phyloP scores from a whole-genome alignment of 2,797 vertebrate species.

The Octomys mimax region DNA sequence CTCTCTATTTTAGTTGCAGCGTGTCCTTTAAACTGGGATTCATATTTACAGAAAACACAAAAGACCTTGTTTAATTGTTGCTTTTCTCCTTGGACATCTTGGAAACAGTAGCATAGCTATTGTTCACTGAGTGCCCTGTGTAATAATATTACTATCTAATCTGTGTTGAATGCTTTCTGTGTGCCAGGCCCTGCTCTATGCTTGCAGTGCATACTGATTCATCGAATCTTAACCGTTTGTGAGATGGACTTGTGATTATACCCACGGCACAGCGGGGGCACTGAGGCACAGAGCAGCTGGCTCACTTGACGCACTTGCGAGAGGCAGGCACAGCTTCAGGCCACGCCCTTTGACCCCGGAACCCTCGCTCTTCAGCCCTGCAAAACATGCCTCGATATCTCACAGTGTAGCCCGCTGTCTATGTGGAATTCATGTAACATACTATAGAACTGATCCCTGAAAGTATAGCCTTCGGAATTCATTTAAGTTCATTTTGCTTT shows the following conservation, averaged over 20 bases:
- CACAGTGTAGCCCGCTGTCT: accelerated
- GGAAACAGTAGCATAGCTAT: neutral
- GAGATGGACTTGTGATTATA: neutral
- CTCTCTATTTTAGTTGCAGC: neutral
- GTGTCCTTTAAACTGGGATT: neutral
- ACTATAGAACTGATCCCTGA: no score
- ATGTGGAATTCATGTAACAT: no score
- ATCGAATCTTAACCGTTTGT: neutral
- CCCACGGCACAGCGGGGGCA: neutral
- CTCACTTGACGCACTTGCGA: neutral
- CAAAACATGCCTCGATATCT: neutral
- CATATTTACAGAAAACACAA: neutral
- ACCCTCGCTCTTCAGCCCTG: neutral
- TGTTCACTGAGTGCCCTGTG: neutral
- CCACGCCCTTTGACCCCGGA: no score
- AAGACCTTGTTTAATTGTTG: neutral
- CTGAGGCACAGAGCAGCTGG: neutral
- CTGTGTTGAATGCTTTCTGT: neutral
- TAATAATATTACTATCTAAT: neutral
- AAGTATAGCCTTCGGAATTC: no score
- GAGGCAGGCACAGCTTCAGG: neutral
- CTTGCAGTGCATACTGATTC: neutral
- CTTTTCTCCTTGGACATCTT: neutral
- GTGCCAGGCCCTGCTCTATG: neutral
- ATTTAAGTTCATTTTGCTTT: neutral